Conservation (phyloP, 92 coral and sea anemone species). For the Porites cylindrica region DNA sequence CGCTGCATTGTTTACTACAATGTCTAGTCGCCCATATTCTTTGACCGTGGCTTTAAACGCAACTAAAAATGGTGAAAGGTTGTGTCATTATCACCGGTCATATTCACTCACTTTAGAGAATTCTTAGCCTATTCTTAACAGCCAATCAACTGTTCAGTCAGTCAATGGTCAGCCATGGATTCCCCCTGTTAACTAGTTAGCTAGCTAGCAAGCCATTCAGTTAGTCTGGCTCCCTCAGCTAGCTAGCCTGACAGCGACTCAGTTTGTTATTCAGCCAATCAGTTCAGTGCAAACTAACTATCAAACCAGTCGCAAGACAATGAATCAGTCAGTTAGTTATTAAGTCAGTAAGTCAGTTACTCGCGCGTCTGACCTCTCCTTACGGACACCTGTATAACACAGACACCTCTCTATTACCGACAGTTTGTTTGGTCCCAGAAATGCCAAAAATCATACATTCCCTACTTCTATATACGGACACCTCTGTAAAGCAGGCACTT, state of each 20-base stretch:
- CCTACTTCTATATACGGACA: too few relatives aligned
- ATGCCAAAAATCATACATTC: too few relatives aligned
- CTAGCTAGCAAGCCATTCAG: background rate
- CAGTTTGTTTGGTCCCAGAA: too few relatives aligned
- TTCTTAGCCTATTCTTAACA: too few relatives aligned
- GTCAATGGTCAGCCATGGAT: background rate
- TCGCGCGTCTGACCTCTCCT: background rate
- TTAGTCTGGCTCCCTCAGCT: background rate
- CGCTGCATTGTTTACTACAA: constrained; percentile 92
- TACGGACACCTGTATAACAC: too few relatives aligned
- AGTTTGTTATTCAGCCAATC: background rate
- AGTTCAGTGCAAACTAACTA: background rate
- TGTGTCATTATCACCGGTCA: background rate
- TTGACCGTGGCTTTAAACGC: constrained; percentile 67
- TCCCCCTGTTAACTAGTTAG: background rate
- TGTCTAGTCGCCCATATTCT: constrained; percentile 71
- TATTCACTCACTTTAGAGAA: too few relatives aligned
- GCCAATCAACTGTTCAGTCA: too few relatives aligned
- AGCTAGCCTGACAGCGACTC: background rate
- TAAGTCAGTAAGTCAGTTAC: background rate
- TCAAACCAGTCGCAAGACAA: background rate
- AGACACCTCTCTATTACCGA: too few relatives aligned
- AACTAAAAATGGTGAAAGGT: constrained; percentile 26
- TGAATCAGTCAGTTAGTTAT: background rate
- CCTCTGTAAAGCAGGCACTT: too few relatives aligned